Evolutionary conservation across 2,888 invertebrate species (phyloP).

Genomic region (Nemotelus pantherinus): DNA sequence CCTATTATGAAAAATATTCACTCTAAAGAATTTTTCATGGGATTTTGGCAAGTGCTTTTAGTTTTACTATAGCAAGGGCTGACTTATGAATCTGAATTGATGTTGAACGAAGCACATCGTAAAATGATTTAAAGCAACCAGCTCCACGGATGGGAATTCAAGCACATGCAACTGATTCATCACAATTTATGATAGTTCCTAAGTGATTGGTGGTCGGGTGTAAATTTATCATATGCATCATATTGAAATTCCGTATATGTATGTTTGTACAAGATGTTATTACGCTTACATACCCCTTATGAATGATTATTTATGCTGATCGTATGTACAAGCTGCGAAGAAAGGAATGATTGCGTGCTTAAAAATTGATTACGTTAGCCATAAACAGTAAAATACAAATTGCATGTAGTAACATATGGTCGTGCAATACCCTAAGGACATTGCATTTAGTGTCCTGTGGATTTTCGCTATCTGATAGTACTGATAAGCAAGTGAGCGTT

Average conservation of each 20-base stretch:
- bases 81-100: neutral
- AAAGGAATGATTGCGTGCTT: conserved; percentile 18
- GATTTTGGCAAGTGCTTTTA: too few species aligned
- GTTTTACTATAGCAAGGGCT: too few species aligned
- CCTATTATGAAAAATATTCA: neutral
- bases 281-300: neutral
- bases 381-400: too few species aligned
- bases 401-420: neutral
- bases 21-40: too few species aligned
- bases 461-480: neutral
- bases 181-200: neutral
- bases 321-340: neutral
- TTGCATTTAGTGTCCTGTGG: neutral
- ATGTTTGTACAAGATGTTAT: neutral
- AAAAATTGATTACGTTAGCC: neutral
- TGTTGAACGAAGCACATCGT: neutral
- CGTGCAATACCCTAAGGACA: conserved; percentile 26
- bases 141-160: neutral
- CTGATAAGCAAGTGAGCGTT: conserved; percentile 5
- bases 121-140: neutral
- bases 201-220: neutral
- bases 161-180: neutral
- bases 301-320: neutral
- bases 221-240: neutral
- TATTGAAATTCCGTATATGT: neutral